Evolutionary conservation across 2,888 invertebrate genomes (phyloP).

Genomic region (Sepioteuthis lessoniana): DNA sequence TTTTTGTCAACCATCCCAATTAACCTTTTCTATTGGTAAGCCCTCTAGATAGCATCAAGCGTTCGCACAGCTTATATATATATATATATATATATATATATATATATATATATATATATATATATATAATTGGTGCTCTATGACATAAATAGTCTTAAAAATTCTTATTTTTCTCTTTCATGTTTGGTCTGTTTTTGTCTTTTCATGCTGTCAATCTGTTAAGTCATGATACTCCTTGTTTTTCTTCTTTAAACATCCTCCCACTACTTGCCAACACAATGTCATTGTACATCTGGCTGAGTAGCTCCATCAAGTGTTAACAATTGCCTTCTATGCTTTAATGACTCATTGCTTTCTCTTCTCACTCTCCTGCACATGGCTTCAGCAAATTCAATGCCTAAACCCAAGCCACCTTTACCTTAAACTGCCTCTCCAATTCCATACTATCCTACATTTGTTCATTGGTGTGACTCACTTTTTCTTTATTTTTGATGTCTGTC

Average conservation of each 20-base stretch:
- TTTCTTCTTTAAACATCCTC: not conserved
- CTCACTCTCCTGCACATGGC: not conserved
- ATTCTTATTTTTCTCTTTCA: too few species aligned
- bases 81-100: too few species aligned
- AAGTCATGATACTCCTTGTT: not conserved
- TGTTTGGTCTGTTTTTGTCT: not conserved
- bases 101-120: too few species aligned
- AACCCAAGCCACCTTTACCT: not conserved
- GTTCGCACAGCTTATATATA: too few species aligned
- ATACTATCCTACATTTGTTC: not conserved
- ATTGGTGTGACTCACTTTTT: not conserved
- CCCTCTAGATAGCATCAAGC: too few species aligned
- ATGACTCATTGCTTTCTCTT: not conserved
- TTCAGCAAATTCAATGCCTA: constrained; percentile 8
- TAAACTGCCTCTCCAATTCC: not conserved
- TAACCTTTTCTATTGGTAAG: too few species aligned
- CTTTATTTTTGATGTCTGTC: not conserved
- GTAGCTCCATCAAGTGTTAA: constrained; percentile 6
- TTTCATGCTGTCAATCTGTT: not conserved
- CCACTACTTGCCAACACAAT: not conserved
- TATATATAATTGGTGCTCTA: too few species aligned
- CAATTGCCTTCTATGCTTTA: not conserved
- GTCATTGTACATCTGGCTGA: constrained; percentile 33
- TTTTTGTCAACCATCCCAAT: too few species aligned
- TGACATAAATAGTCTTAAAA: too few species aligned